Evolutionary conservation across 1,140 invertebrate genomes (phyloP).

Genomic region (Mamestra configurata): DNA sequence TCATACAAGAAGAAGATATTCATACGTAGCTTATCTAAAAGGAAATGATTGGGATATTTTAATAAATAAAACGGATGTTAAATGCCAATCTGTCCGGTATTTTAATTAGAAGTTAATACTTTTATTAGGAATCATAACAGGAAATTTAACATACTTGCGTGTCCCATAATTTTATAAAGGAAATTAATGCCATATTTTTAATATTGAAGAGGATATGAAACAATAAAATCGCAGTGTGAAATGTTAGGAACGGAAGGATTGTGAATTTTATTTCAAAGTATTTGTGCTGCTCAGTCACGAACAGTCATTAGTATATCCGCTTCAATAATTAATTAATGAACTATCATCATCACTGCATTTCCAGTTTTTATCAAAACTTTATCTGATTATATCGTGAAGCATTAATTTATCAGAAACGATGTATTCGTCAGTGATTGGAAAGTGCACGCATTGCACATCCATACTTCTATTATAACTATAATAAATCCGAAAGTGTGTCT

Average conservation of each 20-base stretch:
- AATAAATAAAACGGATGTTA: neutral
- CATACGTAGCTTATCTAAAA: neutral
- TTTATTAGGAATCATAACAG: neutral
- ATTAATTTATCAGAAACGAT: neutral
- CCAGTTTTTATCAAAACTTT: neutral
- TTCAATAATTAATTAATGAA: constrained; percentile 5
- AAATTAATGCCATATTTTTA: neutral
- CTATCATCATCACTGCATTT: neutral
- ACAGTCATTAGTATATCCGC: neutral
- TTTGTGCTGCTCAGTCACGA: neutral
- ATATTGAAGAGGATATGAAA: neutral
- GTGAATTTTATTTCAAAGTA: neutral
- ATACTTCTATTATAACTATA: too few relatives aligned
- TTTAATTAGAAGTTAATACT: too few relatives aligned
- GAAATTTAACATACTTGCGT: neutral
- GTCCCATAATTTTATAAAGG: neutral
- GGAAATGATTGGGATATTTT: neutral
- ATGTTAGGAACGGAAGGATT: neutral
- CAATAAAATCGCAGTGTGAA: neutral
- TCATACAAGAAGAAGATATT: neutral
- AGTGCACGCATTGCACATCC: neutral
- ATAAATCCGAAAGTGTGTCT: too few relatives aligned
- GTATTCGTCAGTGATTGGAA: neutral
- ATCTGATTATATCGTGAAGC: neutral
- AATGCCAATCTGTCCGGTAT: too few relatives aligned